Evolutionary conservation across 2,888 invertebrate species (phyloP), one percentile per base, ranked within the genome.

Genomic region (Lottia gigantea): DNA sequence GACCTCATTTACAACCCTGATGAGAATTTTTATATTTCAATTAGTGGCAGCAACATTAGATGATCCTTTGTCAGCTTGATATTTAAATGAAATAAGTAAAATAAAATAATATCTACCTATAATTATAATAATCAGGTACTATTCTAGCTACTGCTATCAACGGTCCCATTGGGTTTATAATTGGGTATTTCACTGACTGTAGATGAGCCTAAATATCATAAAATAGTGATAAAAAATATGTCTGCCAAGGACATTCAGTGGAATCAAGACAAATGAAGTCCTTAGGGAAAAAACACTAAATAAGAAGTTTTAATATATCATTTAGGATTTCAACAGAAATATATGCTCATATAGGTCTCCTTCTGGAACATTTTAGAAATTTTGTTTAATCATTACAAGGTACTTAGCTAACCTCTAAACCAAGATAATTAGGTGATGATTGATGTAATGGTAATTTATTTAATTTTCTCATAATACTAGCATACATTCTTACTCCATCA

Each of bases 111-210:
- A 71, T 78, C 74, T 75, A 86, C 85, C 82, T 85, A 75, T 86
- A 87, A 70, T 82, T 81, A 68, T 81, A 79, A 70, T 84, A 86
- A 72, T 87, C 86, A 16, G 86, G 85, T 6, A 87, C 86, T 62
- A 87, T 81, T 64, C 86, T 78, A 15, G 84, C 86, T 16, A 86
- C 86, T 67, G 85, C 85, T 64, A 85, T 81, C 23, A 86, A 77
- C 6, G 84, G 83, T 8, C 86, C 85, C 7, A 79, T 64, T 2
- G 84, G 81, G 64, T 75, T 79, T 66, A 74, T 74, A 46, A 86
- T 67, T 3, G 80, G 80, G 64, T 73, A 73, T 74, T 83, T 80
- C 4, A 84, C 81, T 25, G 79, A 74, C 65, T 76, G 73, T 23
- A 85, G 71, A 46, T 66, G 64, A 14, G 64, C 66, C 70, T 66